Evolutionary conservation across 2,888 invertebrate species (phyloP).

Genomic region (Stenchaetothrips biformis): DNA sequence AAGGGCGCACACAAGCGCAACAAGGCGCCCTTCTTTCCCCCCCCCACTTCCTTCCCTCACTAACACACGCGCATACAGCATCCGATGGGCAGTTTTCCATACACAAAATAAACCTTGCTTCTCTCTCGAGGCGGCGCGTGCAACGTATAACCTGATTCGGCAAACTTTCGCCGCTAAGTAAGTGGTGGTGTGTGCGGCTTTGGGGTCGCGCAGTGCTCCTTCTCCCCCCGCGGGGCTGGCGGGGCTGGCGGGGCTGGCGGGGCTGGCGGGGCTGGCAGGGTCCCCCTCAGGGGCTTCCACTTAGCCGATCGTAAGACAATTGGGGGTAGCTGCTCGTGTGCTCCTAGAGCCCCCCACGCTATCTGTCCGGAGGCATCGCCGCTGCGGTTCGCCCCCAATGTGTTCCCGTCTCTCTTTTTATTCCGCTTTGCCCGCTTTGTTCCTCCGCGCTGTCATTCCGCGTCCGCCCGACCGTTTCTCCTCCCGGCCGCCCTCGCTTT

Average conservation of each 20-base stretch:
- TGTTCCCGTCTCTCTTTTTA: not conserved
- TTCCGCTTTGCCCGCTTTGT: not conserved
- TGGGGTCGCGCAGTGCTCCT: not conserved
- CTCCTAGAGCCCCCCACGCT: not conserved
- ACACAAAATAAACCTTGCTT: too few species aligned
- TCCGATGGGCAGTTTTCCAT: too few species aligned
- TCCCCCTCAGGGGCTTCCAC: not conserved
- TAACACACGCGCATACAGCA: too few species aligned
- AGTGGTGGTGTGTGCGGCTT: not conserved
- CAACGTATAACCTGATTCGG: not conserved
- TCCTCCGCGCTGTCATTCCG: not conserved
- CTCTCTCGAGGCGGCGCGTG: too few species aligned
- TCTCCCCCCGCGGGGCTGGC: not conserved
- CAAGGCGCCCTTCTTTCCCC: not conserved
- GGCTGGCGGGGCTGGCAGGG: not conserved
- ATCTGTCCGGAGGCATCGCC: not conserved
- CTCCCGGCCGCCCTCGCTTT: too few species aligned
- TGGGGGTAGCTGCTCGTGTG: not conserved
- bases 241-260: not conserved
- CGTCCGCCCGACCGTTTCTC: not conserved
- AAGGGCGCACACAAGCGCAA: not conserved
- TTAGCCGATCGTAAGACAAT: conserved; percentile 21
- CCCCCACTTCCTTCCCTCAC: too few species aligned
- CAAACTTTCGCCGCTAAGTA: conserved; percentile 5
- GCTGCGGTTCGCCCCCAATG: not conserved